These are phyloP conservation scores for Physella acuta DNA, from an alignment of 1,140 invertebrate species.

Conservation along the genomic window DNA sequence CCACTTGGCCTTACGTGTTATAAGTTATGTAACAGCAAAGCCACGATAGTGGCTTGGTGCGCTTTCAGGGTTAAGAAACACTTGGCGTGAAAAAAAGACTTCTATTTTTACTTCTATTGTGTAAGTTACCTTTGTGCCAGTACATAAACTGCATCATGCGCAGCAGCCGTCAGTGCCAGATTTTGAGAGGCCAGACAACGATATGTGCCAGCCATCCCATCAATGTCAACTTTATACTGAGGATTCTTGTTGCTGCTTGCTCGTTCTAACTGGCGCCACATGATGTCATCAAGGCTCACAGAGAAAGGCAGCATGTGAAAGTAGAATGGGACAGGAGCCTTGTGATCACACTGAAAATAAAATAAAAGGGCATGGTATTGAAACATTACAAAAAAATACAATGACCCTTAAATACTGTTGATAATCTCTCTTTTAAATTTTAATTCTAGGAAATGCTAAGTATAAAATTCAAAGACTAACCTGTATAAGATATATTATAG, in stretches of 20 bases:
- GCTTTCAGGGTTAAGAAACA: no score
- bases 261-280: background rate
- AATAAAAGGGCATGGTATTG: no score
- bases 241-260: background rate
- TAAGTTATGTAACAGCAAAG: no score
- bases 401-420: no score
- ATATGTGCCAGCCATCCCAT: slow-evolving; percentile 11
- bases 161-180: slow-evolving; percentile 4
- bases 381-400: no score
- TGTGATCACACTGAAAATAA: slow-evolving; percentile 8
- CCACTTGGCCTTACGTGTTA: no score
- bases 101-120: no score
- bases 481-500: slow-evolving; percentile 10
- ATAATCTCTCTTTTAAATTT: no score
- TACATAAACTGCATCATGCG: background rate
- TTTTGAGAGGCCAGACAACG: background rate
- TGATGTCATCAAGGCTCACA: background rate
- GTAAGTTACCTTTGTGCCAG: slow-evolving; percentile 2
- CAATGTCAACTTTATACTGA: background rate
- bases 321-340: background rate
- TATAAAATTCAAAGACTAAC: no score
- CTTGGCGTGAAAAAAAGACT: no score
- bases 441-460: no score
- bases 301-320: slow-evolving; percentile 4
- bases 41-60: no score